phyloP scores from a whole-genome alignment of 2,797 vertebrate species.

The Leptodactylus fallax region DNA sequence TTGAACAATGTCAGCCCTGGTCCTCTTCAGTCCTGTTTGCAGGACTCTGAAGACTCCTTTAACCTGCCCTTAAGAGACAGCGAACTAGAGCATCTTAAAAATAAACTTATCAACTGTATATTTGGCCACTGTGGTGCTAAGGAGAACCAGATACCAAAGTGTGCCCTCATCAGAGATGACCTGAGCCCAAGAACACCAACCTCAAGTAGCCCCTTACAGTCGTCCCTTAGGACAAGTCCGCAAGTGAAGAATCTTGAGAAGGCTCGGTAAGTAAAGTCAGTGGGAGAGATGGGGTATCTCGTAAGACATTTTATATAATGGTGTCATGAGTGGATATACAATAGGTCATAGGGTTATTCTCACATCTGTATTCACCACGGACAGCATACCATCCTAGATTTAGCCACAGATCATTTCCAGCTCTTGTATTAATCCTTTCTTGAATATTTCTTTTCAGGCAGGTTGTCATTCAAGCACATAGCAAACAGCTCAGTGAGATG shows the following conservation, averaged over 20 bases:
- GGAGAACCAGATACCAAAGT: conserved; percentile 31
- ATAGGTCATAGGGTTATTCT: not conserved
- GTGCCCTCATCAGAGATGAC: conserved; percentile 33
- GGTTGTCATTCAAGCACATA: conserved; percentile 79
- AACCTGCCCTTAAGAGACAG: conserved; percentile 39
- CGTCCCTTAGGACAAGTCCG: conserved; percentile 17
- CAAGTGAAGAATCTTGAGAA: conserved; percentile 67
- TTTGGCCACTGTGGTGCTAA: conserved; percentile 55
- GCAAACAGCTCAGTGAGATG: conserved; percentile 84
- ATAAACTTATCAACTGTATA: conserved; percentile 58
- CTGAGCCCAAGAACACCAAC: not conserved
- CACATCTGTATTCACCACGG: too few relatives aligned
- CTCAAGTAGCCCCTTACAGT: conserved; percentile 35
- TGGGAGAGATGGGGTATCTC: not conserved
- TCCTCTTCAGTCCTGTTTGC: not conserved
- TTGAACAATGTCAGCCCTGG: not conserved
- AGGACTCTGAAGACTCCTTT: conserved; percentile 61
- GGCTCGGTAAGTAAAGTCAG: conserved; percentile 74
- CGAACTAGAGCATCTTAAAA: conserved; percentile 64
- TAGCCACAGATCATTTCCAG: not conserved
- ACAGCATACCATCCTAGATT: too few relatives aligned
- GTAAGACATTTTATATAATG: not conserved
- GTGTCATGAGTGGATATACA: not conserved
- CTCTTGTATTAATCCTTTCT: not conserved
- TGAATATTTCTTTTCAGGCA: conserved; percentile 71